Conservation (phyloP, 2,113 vertebrate genomes). For the Lepus americanus region DNA sequence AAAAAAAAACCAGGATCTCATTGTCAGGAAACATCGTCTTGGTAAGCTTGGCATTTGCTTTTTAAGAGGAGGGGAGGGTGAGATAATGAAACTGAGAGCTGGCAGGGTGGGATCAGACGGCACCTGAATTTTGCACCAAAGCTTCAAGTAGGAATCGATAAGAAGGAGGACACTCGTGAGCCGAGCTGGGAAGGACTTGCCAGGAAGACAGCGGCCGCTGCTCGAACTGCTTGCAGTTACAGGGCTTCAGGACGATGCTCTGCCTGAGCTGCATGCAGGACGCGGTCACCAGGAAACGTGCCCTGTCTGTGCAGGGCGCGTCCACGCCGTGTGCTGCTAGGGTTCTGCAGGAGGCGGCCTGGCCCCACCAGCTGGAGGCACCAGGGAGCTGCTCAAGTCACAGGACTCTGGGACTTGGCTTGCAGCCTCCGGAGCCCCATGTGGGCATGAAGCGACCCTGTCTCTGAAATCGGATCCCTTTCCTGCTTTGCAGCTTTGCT, state of each 20-base stretch:
- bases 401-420: not conserved
- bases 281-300: slow-evolving; percentile 51
- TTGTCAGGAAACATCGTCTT: slow-evolving; percentile 29
- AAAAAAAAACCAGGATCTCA: not conserved
- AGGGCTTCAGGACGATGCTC: slow-evolving; percentile 61
- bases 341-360: not conserved
- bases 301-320: slow-evolving; percentile 54
- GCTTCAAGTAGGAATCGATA: slow-evolving; percentile 49
- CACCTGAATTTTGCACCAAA: not conserved
- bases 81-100: not conserved
- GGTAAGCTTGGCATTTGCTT: slow-evolving; percentile 12
- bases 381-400: not conserved
- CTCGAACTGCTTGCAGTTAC: slow-evolving; percentile 15
- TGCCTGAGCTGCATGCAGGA: slow-evolving; percentile 32
- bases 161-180: not conserved
- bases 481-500: slow-evolving; percentile 66
- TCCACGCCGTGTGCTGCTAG: slow-evolving; percentile 20
- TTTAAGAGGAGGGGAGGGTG: not conserved
- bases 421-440: not conserved
- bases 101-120: not conserved
- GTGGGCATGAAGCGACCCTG: not conserved
- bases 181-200: slow-evolving; percentile 5
- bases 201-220: slow-evolving; percentile 26
- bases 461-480: not conserved
- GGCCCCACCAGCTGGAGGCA: not conserved